Base-by-base conservation (phyloP, 2,888 invertebrate genomes). In the Exocentrus adspersus region DNA sequence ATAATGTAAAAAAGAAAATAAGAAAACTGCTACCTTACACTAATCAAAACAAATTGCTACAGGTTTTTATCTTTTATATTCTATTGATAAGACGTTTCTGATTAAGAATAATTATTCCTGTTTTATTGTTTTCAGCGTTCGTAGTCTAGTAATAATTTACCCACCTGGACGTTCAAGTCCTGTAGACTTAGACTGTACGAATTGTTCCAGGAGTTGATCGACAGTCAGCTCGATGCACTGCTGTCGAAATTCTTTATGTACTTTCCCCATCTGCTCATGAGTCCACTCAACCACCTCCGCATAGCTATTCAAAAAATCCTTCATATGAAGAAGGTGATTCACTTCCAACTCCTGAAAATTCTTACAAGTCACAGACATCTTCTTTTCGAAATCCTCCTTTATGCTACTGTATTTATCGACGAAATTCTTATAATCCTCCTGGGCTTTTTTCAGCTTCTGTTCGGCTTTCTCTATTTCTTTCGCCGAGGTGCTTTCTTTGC, bases 291-390 rank as follows among this genome's bases (percentile, higher is more conserved):
- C 87, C 67, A 95, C 89, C 77, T 94, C 92, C 65, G 93, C 90
- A 82, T 96, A 97, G 3, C 90, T 90, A 76, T 92, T 93, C 41
- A 97, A 87, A 87, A 97, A 97, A 77, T 95, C 94, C 80, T 95
- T 95, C 96, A 98, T 97, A 81, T 95, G 95, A 73, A 91, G 91
- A 72, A 97, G 84, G 84, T 97, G 97, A 60, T 92, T 90, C 78
- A 95, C 94, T 83, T 98, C 97, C 17, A 97, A 90, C 82, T 94
- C 95, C 87, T 98, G 97, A 81, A 97, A 98, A 81, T 94, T 92
- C 88, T 92, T 92, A 83, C 95, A 95, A 41, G 95, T 93, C 71
- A 90, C 88, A 4, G 92, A 92, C 97, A 98, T 98, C 85, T 96
- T 96, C 77, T 90, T 90, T 84, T 98, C 97, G 85, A 98, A 99